A percentile compares a stretch with the other conserved stretches of the same genome.
Evolutionary conservation across 2,888 invertebrate species (phyloP).

Genomic region (Tolmerus cingulatus): DNA sequence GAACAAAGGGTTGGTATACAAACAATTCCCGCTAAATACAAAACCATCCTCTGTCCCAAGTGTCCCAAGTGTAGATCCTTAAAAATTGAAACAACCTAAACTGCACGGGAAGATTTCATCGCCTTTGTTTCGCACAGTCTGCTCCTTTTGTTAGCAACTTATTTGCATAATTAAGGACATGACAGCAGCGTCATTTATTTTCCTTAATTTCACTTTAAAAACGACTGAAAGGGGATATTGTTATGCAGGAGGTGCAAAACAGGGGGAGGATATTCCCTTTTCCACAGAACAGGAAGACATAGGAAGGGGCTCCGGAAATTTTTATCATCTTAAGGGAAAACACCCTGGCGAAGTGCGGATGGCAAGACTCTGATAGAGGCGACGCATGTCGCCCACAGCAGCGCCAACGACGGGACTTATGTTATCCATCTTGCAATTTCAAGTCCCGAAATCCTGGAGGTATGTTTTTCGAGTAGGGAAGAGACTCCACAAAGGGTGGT

Average conservation of each 20-base stretch:
- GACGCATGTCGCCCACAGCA: not conserved
- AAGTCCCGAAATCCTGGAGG: conserved; percentile 4
- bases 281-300: not conserved
- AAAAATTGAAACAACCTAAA: conserved; percentile 13
- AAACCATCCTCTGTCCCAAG: not conserved
- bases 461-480: not conserved
- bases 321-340: conserved; percentile 15
- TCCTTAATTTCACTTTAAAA: conserved; percentile 46
- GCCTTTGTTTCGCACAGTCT: conserved; percentile 14
- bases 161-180: conserved; percentile 49
- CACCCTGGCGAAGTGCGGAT: not conserved
- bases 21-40: conserved; percentile 24
- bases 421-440: conserved; percentile 34
- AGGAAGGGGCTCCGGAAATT: conserved; percentile 4
- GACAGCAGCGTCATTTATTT: conserved; percentile 48
- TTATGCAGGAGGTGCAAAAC: conserved; percentile 28
- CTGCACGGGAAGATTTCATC: conserved; percentile 1
- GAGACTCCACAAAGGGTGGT: not conserved
- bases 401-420: not conserved
- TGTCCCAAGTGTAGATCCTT: not conserved
- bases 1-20: not conserved
- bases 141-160: conserved; percentile 41
- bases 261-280: not conserved
- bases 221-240: conserved; percentile 23
- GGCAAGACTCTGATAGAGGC: not conserved